Conservation (phyloP, 2,888 invertebrate genomes). For the Formica aserva region DNA sequence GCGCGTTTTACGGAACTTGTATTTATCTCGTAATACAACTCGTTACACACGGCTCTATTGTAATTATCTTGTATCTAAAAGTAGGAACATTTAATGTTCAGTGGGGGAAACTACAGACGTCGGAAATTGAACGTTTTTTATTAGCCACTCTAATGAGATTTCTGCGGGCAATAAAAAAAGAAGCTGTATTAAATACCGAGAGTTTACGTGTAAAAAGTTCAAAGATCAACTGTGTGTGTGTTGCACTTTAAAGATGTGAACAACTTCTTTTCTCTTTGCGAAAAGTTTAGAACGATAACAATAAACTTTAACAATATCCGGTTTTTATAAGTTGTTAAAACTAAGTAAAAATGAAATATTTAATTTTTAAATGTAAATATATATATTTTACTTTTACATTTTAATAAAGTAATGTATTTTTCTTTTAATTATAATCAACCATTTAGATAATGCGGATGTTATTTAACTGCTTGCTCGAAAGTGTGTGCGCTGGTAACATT, state of each 20-base stretch:
- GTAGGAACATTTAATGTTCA: conserved; percentile 32
- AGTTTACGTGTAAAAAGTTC: background rate
- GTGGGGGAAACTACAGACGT: conserved; percentile 19
- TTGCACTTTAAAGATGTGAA: background rate
- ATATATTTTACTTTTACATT: background rate
- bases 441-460: conserved; percentile 1
- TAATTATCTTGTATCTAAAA: conserved; percentile 42
- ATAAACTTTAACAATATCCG: background rate
- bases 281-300: background rate
- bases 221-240: background rate
- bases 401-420: background rate
- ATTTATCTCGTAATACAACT: conserved; percentile 43
- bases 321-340: background rate
- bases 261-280: background rate
- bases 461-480: conserved; percentile 22
- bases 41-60: conserved; percentile 35
- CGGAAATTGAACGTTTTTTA: conserved; percentile 34
- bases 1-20: background rate
- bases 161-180: background rate
- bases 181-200: conserved; percentile 11
- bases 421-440: background rate
- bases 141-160: conserved; percentile 16
- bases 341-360: conserved; percentile 1
- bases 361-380: background rate
- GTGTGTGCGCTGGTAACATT: background rate